phyloP scores from a whole-genome alignment of 2,888 invertebrate genomes.

The Lutraria lutraria region DNA sequence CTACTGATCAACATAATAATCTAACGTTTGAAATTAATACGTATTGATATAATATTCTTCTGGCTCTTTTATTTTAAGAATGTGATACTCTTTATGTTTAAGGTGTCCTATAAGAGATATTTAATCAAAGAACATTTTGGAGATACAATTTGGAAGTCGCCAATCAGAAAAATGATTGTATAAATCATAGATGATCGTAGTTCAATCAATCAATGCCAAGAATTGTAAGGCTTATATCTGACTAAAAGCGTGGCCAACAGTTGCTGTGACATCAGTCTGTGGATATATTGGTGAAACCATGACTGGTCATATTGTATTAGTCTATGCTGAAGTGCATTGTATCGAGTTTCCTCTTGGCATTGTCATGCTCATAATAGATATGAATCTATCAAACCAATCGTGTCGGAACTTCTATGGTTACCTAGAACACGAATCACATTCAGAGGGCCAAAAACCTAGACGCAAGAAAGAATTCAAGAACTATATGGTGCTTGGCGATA shows the following conservation, averaged over 20 bases:
- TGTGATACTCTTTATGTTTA: too few relatives aligned
- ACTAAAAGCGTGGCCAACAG: background rate
- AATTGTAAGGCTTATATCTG: slow-evolving; percentile 10
- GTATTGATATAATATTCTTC: too few relatives aligned
- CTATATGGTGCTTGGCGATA: too few relatives aligned
- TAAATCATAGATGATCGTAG: background rate
- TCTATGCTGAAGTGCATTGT: background rate
- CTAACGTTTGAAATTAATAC: too few relatives aligned
- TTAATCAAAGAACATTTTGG: background rate
- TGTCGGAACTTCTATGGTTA: background rate
- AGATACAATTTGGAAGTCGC: background rate
- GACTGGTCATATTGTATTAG: background rate
- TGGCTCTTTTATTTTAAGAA: too few relatives aligned
- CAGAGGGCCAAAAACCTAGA: too few relatives aligned
- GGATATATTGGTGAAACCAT: background rate
- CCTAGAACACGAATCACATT: background rate
- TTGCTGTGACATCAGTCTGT: background rate
- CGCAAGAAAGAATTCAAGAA: too few relatives aligned
- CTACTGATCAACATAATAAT: too few relatives aligned
- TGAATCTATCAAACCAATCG: background rate
- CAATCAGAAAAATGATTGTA: background rate
- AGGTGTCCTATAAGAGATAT: too few relatives aligned
- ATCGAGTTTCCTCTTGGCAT: background rate
- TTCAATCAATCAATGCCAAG: background rate
- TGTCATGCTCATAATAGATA: background rate